Percentiles rank a stretch among this genome's conserved stretches.
Conservation (phyloP, 1,140 invertebrate species). For the Zaprionus inermis region DNA sequence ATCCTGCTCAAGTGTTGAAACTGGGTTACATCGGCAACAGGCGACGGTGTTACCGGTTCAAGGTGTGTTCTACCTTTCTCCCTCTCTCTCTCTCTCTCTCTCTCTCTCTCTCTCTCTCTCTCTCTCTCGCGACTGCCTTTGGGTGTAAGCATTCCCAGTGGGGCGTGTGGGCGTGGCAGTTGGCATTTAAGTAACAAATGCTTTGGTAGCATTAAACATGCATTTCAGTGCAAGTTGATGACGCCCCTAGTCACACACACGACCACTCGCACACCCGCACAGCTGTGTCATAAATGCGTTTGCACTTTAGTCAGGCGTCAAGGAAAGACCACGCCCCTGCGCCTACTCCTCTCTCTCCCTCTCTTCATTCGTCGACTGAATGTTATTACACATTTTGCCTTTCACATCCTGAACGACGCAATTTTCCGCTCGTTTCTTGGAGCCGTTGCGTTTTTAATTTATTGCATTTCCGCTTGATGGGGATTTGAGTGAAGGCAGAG, state of each 20-base stretch:
- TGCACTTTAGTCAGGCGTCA: slow-evolving; percentile 14
- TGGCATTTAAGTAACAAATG: slow-evolving; percentile 41
- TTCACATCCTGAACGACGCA: slow-evolving; percentile 35
- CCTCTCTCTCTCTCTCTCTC: neutral
- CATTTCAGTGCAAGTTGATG: slow-evolving; percentile 10
- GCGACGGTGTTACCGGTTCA: slow-evolving; percentile 2
- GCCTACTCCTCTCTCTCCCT: no score
- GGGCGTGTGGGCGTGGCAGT: slow-evolving; percentile 28
- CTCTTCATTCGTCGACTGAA: slow-evolving; percentile 1
- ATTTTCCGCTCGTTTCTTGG: slow-evolving; percentile 16
- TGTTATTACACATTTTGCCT: slow-evolving; percentile 34
- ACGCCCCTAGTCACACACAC: slow-evolving; percentile 9
- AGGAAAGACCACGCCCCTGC: neutral
- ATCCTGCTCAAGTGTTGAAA: neutral
- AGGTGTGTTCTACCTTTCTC: slow-evolving; percentile 20
- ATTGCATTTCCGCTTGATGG: slow-evolving; percentile 61
- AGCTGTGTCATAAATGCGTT: slow-evolving; percentile 21
- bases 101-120: neutral
- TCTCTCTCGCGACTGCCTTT: neutral
- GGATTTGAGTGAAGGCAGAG: neutral
- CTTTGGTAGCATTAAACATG: slow-evolving; percentile 17
- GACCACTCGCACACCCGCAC: slow-evolving; percentile 2
- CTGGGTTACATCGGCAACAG: slow-evolving; percentile 5
- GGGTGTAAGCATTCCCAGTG: neutral
- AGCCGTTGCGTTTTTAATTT: slow-evolving; percentile 57